Percentiles rank a stretch among this genome's conserved stretches.
Conservation (phyloP, 2,888 invertebrate genomes). For the Tinea trinotella region DNA sequence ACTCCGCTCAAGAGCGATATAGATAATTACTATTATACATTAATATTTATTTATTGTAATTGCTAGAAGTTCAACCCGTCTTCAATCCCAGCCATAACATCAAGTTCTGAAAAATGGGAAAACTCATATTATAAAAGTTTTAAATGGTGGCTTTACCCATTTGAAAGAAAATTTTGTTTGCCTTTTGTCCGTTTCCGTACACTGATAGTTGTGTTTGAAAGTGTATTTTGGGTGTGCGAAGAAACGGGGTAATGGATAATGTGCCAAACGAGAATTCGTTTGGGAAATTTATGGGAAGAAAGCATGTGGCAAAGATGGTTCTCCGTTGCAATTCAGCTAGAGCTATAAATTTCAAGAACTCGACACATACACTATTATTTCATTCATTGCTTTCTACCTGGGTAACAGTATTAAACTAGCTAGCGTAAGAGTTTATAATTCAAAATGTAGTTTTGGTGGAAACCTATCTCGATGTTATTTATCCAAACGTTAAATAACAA, state of each 20-base stretch:
- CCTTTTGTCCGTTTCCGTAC: too few relatives aligned
- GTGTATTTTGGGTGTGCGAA: too few relatives aligned
- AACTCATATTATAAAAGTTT: conserved; percentile 7
- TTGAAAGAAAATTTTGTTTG: too few relatives aligned
- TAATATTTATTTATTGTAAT: too few relatives aligned
- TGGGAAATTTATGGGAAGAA: not conserved
- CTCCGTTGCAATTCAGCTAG: conserved; percentile 7
- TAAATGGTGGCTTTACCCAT: too few relatives aligned
- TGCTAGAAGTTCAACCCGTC: too few relatives aligned
- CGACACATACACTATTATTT: conserved; percentile 18
- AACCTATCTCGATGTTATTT: not conserved
- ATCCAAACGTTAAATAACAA: too few relatives aligned
- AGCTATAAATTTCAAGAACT: conserved; percentile 14
- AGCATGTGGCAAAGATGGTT: not conserved
- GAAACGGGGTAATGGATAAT: too few relatives aligned
- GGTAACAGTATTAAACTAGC: conserved; percentile 12
- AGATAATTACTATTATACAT: too few relatives aligned
- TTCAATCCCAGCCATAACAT: too few relatives aligned
- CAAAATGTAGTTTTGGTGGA: not conserved
- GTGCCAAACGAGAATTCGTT: not conserved
- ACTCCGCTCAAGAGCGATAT: too few relatives aligned
- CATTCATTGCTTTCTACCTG: conserved; percentile 17
- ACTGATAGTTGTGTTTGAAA: too few relatives aligned
- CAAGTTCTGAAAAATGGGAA: conserved; percentile 1
- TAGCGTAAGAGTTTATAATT: conserved; percentile 3